Conservation (phyloP, 2,888 invertebrate genomes). For the Agriopis marginaria region DNA sequence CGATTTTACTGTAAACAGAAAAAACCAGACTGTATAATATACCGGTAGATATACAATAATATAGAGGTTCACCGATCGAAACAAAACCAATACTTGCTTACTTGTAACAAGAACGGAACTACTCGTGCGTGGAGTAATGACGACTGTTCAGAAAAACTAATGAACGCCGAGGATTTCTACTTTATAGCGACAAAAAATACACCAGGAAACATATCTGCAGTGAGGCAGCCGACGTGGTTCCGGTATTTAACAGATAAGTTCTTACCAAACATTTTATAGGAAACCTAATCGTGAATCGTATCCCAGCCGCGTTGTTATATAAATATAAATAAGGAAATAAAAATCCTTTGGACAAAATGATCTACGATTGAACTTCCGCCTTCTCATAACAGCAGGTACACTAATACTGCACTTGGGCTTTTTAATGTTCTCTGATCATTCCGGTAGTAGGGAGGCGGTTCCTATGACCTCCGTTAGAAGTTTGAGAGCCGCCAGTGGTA, state of each 20-base stretch:
- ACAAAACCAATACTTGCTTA: not conserved
- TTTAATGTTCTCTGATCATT: not conserved
- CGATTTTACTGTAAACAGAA: not conserved
- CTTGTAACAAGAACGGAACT: slow-evolving; percentile 2
- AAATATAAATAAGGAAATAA: no score
- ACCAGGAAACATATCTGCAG: slow-evolving; percentile 7
- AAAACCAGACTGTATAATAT: not conserved
- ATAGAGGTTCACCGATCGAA: slow-evolving; percentile 10
- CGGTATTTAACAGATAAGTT: not conserved
- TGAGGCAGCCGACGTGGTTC: not conserved
- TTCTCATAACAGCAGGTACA: no score
- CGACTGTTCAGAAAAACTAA: slow-evolving; percentile 8
- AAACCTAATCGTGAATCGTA: no score
- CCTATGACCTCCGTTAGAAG: not conserved
- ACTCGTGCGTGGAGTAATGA: slow-evolving; percentile 7
- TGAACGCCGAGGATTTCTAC: not conserved
- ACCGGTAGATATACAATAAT: not conserved
- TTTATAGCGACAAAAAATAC: slow-evolving; percentile 2
- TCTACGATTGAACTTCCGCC: no score
- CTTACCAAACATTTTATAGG: not conserved
- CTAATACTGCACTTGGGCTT: no score
- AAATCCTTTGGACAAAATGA: no score
- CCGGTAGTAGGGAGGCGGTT: not conserved
- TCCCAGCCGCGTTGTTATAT: no score
- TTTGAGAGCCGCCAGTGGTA: slow-evolving; percentile 15